Evolutionary conservation across 2,888 invertebrate species (phyloP).

Genomic region (Lycia hirtaria): DNA sequence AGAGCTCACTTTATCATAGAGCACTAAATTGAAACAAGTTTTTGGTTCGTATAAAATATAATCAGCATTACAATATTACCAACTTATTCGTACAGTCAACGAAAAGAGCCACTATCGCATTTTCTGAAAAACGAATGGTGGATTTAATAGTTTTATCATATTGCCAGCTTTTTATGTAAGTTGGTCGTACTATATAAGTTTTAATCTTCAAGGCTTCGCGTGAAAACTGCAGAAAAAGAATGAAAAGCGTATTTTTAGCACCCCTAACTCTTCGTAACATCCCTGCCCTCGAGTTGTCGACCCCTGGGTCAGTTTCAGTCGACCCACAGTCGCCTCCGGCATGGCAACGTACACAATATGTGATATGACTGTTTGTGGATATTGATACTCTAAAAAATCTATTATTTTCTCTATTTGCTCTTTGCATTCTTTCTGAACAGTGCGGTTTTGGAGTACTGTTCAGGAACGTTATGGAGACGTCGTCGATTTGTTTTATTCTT

Average conservation of each 20-base stretch:
- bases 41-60: neutral
- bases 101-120: neutral
- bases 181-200: neutral
- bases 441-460: too few relatives aligned
- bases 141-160: neutral
- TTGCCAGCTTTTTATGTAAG: neutral
- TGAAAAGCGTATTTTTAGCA: conserved; percentile 4
- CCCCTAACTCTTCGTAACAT: neutral
- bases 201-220: neutral
- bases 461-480: too few relatives aligned
- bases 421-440: too few relatives aligned
- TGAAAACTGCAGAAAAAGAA: neutral
- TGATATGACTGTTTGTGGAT: too few relatives aligned
- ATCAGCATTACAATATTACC: neutral
- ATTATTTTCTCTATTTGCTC: too few relatives aligned
- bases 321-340: neutral
- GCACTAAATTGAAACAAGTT: too few relatives aligned
- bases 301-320: conserved; percentile 8
- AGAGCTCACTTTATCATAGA: too few relatives aligned
- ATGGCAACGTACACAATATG: too few relatives aligned
- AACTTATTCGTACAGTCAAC: neutral
- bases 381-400: too few relatives aligned
- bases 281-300: conserved; percentile 23
- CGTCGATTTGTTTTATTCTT: too few relatives aligned
- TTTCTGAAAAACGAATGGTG: neutral